Evolutionary conservation across 1,140 invertebrate species (phyloP).

Genomic region (Brachionus angularis): DNA sequence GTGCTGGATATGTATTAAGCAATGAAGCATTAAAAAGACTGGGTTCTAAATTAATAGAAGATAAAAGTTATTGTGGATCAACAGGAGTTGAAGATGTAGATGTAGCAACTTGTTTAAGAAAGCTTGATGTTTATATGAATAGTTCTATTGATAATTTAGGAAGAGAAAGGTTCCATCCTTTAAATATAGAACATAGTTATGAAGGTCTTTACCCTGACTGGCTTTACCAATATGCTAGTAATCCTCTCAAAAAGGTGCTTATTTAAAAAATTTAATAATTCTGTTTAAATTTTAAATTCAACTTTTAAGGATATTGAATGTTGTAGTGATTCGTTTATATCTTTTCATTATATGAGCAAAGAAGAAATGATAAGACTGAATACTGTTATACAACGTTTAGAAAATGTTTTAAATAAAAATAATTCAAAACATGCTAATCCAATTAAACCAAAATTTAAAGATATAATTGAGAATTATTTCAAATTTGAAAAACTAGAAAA

Average conservation of each 20-base stretch:
- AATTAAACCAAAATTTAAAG: conserved; percentile 9
- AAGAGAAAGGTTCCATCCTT: conserved; percentile 76
- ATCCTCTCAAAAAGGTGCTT: conserved; percentile 18
- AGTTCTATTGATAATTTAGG: conserved; percentile 78
- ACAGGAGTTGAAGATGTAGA: conserved; percentile 77
- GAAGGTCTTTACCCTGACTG: not conserved
- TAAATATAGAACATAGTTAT: conserved; percentile 5
- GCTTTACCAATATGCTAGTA: conserved; percentile 5
- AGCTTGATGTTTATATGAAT: conserved; percentile 76
- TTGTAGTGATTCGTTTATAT: conserved; percentile 37
- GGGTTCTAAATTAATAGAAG: not conserved
- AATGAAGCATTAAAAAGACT: conserved; percentile 48
- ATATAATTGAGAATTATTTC: not conserved
- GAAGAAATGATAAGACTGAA: not conserved
- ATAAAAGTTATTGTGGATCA: not conserved
- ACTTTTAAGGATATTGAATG: conserved; percentile 28
- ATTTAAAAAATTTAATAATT: not conserved
- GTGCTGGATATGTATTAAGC: conserved; percentile 77
- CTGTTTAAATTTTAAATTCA: not conserved
- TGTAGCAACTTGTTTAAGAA: conserved; percentile 84
- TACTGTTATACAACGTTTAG: not conserved
- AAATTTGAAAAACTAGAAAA: conserved; percentile 13
- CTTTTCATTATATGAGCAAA: conserved; percentile 22
- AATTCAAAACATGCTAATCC: not conserved
- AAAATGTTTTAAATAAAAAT: conserved; percentile 1